Evolutionary conservation across 2,888 invertebrate species (phyloP).

Genomic region (Eremobia ochroleuca): DNA sequence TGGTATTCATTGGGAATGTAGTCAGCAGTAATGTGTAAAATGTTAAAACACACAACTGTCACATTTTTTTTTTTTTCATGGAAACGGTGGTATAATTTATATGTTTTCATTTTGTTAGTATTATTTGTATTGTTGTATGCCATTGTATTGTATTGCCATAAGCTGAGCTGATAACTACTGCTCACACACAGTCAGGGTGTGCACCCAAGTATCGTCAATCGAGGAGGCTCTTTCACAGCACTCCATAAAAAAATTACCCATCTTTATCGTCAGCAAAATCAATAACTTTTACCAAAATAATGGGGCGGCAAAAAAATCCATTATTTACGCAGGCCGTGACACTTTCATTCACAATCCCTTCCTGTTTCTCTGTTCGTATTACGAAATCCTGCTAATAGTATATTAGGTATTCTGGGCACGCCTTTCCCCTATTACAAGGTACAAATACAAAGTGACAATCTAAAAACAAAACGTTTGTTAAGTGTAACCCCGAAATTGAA

Average conservation of each 20-base stretch:
- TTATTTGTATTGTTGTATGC: neutral
- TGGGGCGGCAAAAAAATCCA: constrained; percentile 36
- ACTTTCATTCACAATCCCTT: constrained; percentile 59
- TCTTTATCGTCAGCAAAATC: constrained; percentile 25
- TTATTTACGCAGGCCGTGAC: constrained; percentile 38
- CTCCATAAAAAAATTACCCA: neutral
- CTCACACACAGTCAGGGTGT: too few species aligned
- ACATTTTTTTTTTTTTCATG: neutral
- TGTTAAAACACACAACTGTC: neutral
- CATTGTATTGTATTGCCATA: neutral
- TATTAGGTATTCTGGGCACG: constrained; percentile 82
- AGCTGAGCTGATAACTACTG: neutral
- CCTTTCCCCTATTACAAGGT: constrained; percentile 82
- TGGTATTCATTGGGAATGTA: neutral
- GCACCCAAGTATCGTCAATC: neutral
- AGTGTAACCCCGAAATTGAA: constrained; percentile 78
- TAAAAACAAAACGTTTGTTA: constrained; percentile 81
- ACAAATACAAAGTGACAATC: constrained; percentile 85
- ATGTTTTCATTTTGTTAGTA: neutral
- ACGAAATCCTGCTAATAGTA: constrained; percentile 71
- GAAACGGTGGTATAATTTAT: neutral
- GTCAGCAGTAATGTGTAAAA: neutral
- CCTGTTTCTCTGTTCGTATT: constrained; percentile 61
- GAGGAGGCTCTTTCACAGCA: neutral
- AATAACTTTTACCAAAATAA: constrained; percentile 42